These are phyloP conservation scores for Strix aluco DNA, from an alignment of 2,113 vertebrate genomes.

Conservation along the genomic window DNA sequence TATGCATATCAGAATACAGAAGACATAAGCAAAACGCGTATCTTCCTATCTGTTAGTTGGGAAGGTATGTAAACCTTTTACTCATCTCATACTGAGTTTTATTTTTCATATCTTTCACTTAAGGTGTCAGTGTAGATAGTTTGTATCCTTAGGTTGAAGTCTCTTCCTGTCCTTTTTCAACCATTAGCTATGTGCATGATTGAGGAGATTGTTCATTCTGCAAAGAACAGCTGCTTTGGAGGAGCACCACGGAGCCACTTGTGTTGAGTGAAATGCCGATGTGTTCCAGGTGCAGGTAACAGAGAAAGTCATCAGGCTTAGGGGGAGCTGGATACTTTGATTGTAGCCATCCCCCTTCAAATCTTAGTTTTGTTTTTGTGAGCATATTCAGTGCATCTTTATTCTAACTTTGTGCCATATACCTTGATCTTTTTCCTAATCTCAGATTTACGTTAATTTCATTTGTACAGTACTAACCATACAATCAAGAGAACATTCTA, in stretches of 20 bases:
- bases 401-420: not conserved
- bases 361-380: not conserved
- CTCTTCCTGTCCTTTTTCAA: not conserved
- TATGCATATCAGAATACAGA: not conserved
- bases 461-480: not conserved
- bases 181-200: not conserved
- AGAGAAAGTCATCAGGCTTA: not conserved
- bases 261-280: rapidly evolving
- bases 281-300: not conserved
- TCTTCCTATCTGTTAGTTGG: not conserved
- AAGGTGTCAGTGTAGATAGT: not conserved
- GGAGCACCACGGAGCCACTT: not conserved
- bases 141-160: not conserved
- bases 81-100: not conserved
- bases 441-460: not conserved
- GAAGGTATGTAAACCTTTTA: not conserved
- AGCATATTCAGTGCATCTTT: not conserved
- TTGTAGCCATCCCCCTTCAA: not conserved
- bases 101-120: rapidly evolving
- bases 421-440: not conserved
- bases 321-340: not conserved
- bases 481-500: not conserved
- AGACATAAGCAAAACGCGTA: not conserved
- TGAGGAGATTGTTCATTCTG: not conserved
- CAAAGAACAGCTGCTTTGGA: not conserved